Conservation (phyloP, 2,888 invertebrate genomes). For the Electrophaes corylata region DNA sequence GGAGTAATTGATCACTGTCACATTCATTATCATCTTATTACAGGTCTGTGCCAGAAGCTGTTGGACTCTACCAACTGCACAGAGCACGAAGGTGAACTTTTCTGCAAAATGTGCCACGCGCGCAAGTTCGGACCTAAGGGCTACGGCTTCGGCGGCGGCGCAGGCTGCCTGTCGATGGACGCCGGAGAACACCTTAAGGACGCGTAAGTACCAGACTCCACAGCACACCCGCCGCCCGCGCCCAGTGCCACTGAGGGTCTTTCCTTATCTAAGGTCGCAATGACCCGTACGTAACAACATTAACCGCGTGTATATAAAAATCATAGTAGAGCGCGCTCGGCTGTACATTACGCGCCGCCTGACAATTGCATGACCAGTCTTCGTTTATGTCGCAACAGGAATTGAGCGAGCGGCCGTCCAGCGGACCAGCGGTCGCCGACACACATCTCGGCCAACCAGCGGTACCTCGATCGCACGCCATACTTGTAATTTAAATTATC, state of each 20-base stretch:
- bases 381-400: conserved; percentile 84
- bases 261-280: conserved; percentile 83
- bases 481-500: conserved; percentile 77
- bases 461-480: conserved; percentile 77
- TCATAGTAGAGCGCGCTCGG: conserved; percentile 81
- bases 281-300: conserved; percentile 81
- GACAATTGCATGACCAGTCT: conserved; percentile 84
- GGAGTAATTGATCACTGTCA: neutral
- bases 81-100: conserved; percentile 98
- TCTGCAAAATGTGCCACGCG: conserved; percentile 98
- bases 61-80: conserved; percentile 99
- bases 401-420: conserved; percentile 78
- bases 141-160: conserved; percentile 99
- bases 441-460: conserved; percentile 78
- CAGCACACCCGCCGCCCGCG: conserved; percentile 80
- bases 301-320: conserved; percentile 83
- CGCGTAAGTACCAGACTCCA: conserved; percentile 87
- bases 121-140: conserved; percentile 99
- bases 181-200: conserved; percentile 94
- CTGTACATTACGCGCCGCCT: conserved; percentile 82
- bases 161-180: conserved; percentile 98
- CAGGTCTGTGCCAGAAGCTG: conserved; percentile 98
- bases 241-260: conserved; percentile 83
- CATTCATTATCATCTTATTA: conserved; percentile 22
- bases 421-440: conserved; percentile 77